Conservation (phyloP, 1,140 invertebrate genomes). For the Cryptotermes secundus region DNA sequence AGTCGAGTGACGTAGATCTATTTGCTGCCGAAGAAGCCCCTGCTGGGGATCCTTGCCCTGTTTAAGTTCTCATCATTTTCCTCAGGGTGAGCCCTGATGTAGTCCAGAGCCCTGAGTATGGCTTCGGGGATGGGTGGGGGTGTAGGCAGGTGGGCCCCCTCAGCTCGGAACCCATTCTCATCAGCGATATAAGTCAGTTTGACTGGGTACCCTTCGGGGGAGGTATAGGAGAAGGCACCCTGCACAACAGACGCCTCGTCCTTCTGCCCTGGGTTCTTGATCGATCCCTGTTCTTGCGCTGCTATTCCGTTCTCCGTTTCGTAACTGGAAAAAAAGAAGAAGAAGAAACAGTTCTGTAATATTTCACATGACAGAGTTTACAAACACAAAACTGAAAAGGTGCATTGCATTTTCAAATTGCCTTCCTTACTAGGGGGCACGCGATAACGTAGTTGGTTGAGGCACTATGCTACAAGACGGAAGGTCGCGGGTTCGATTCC, state of each 20-base stretch:
- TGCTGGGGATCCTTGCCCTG: not conserved
- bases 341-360: no score
- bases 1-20: not conserved
- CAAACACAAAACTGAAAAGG: no score
- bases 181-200: slow-evolving; percentile 53
- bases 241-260: slow-evolving; percentile 36
- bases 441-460: no score
- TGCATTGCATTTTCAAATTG: no score
- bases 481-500: no score
- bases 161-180: slow-evolving; percentile 50
- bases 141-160: slow-evolving; percentile 40
- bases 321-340: slow-evolving; percentile 49
- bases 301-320: slow-evolving; percentile 65
- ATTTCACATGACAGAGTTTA: no score
- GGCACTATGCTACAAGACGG: no score
- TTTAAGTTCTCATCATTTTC: slow-evolving; percentile 37
- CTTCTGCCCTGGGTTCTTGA: slow-evolving; percentile 54
- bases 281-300: slow-evolving; percentile 58
- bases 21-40: not conserved
- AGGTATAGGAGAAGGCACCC: slow-evolving; percentile 52
- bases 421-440: no score
- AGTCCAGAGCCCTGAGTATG: slow-evolving; percentile 42
- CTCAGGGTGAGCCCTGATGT: slow-evolving; percentile 44
- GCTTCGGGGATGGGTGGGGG: slow-evolving; percentile 34
- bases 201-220: slow-evolving; percentile 50